phyloP scores from a whole-genome alignment of 2,113 vertebrate genomes.

The Pao palembangensis region DNA sequence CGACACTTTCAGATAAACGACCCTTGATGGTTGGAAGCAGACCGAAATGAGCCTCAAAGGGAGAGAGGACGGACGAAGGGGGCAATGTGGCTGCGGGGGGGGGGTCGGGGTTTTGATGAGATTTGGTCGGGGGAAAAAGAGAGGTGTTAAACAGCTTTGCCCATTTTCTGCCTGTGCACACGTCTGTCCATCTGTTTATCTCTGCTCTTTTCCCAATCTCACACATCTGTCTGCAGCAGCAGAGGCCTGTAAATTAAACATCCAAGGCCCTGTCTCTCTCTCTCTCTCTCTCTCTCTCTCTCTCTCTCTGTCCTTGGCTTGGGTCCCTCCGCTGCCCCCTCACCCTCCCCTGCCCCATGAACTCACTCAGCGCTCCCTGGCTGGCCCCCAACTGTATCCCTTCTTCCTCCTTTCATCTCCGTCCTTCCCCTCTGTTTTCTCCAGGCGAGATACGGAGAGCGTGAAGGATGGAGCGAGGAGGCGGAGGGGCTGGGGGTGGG shows the following conservation, averaged over 20 bases:
- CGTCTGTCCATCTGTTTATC: conserved; percentile 26
- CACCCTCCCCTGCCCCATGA: conserved; percentile 45
- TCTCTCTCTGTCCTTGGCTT: conserved; percentile 48
- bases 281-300: conserved; percentile 35
- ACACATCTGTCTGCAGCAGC: conserved; percentile 39
- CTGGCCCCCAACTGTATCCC: conserved; percentile 47
- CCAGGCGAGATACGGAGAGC: conserved; percentile 32
- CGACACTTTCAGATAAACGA: conserved; percentile 37
- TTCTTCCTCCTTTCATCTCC: conserved; percentile 58
- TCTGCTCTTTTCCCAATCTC: conserved; percentile 15
- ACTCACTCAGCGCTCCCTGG: conserved; percentile 40
- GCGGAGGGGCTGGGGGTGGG: conserved; percentile 45
- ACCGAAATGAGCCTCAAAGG: conserved; percentile 29
- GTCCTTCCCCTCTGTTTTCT: conserved; percentile 52
- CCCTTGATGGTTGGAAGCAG: conserved; percentile 35
- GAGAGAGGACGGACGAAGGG: conserved; percentile 19
- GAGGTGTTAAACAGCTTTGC: conserved; percentile 13
- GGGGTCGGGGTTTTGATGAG: conserved; percentile 6
- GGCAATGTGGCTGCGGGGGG: conserved; percentile 22
- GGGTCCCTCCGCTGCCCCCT: conserved; percentile 46
- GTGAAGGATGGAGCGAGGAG: conserved; percentile 36
- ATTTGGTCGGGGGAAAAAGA: no score
- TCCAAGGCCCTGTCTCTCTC: conserved; percentile 40
- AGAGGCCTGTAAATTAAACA: conserved; percentile 50
- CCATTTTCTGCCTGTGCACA: conserved; percentile 20